Evolutionary conservation across 2,797 vertebrate genomes (phyloP).

Genomic region (Danio tinwini): DNA sequence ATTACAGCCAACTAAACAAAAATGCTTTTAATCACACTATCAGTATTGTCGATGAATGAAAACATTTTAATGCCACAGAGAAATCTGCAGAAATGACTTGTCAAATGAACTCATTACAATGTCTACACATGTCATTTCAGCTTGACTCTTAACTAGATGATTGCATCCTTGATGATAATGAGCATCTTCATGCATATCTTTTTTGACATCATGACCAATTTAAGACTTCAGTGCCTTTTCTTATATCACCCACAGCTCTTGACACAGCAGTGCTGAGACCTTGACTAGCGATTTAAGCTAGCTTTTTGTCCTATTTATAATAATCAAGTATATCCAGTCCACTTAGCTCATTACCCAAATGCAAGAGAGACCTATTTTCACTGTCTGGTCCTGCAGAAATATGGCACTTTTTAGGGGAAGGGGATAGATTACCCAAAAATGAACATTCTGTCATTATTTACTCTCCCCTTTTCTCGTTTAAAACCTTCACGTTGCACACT

Average conservation of each 20-base stretch:
- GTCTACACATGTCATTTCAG: constrained; percentile 31
- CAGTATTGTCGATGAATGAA: background rate
- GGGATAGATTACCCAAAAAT: no score
- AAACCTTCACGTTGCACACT: no score
- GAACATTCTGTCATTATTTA: no score
- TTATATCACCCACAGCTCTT: constrained; percentile 29
- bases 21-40: background rate
- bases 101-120: constrained; percentile 24
- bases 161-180: constrained; percentile 26
- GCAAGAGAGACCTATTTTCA: constrained; percentile 66
- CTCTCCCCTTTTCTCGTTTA: no score
- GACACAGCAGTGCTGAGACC: constrained; percentile 54
- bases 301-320: constrained; percentile 77
- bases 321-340: constrained; percentile 76
- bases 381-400: constrained; percentile 53
- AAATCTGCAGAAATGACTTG: constrained; percentile 24
- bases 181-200: constrained; percentile 19
- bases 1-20: background rate
- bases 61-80: background rate
- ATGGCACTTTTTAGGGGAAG: constrained; percentile 1
- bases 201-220: constrained; percentile 40
- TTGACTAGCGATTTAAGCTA: constrained; percentile 70
- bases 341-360: constrained; percentile 74
- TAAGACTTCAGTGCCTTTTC: constrained; percentile 21
- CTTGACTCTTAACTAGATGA: constrained; percentile 12